Evolutionary conservation across 2,888 invertebrate genomes (phyloP), one percentile per base, ranked within the genome.

Genomic region (Phortica okadai): DNA sequence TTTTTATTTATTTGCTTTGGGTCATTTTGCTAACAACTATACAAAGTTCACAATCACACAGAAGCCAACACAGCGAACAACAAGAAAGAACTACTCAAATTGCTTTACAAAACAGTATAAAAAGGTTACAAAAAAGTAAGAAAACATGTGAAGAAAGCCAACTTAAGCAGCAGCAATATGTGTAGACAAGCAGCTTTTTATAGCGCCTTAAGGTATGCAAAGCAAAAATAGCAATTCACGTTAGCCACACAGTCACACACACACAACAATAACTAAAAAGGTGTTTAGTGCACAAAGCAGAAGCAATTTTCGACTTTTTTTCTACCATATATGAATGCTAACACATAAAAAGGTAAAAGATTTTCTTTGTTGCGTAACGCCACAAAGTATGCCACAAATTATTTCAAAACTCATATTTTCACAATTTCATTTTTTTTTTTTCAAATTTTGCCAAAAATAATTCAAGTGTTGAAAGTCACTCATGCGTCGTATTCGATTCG

Each of bases 1-100:
- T 67, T 79, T 81, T 85, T 85, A 85, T 85, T 88, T 85, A 88
- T 88, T 84, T 86, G 88, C 82, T 79, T 83, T 78, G 78, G 79
- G 81, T 76, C 76, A 64, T 54, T 72, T 21, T 70, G 45, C 42
- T 44, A 4, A 33, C 33, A 33, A 33, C 33, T 33, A 33, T 5
- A 33, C 33, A 33, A 58, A 62, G 67, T 50, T 11, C 74, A 41
- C 21, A 25, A 62, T 50, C 10, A 54, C 70, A 8, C 73, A n/a
- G 14, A 16, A 54, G 72, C 76, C 79, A 54, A 56, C 41, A 45
- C 16, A 21, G 25, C 21, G 14, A 8, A 50, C 10, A 14, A 6
- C 8, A 50, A 50, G 50, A 44, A 67, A 41, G 41, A 67, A 67
- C 42, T 67, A 67, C 67, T 33, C 33, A 33, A 33, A 33, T 33